These are phyloP conservation scores for Sphaerophoria taeniata DNA, from an alignment of 2,888 invertebrate species.

Conservation along the genomic window DNA sequence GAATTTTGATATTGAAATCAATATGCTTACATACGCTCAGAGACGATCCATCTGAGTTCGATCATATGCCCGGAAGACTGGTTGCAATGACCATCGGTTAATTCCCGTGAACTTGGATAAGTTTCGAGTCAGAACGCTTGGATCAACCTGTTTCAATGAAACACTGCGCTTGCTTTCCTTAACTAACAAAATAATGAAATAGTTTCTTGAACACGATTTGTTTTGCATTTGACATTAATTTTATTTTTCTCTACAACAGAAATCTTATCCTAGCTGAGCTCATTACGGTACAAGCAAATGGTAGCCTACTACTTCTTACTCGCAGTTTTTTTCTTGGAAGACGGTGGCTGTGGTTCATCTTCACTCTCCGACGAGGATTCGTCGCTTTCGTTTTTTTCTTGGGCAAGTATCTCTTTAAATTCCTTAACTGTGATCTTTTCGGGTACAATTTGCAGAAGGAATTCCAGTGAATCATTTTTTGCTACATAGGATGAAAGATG, in stretches of 20 bases:
- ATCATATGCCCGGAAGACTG: neutral
- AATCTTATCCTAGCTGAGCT: neutral
- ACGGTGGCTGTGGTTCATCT: constrained; percentile 50
- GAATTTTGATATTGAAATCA: no score
- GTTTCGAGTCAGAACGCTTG: no score
- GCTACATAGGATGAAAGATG: constrained; percentile 79
- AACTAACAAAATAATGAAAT: no score
- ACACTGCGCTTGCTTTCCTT: no score
- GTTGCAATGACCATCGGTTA: neutral
- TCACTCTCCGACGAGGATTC: constrained; percentile 60
- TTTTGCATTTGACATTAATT: no score
- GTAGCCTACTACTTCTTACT: constrained; percentile 38
- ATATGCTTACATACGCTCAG: no score
- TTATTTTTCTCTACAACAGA: neutral
- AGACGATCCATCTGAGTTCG: no score
- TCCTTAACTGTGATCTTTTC: constrained; percentile 81
- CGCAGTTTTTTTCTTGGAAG: constrained; percentile 50
- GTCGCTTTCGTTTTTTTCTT: constrained; percentile 61
- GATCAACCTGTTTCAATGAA: no score
- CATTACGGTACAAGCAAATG: neutral
- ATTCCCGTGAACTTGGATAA: no score
- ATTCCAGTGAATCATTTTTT: constrained; percentile 79
- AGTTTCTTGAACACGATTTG: no score
- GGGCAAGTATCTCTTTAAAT: constrained; percentile 79
- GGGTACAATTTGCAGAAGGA: constrained; percentile 81